phyloP scores from a whole-genome alignment of 2,888 invertebrate genomes.

The Drosophila peninsularis region DNA sequence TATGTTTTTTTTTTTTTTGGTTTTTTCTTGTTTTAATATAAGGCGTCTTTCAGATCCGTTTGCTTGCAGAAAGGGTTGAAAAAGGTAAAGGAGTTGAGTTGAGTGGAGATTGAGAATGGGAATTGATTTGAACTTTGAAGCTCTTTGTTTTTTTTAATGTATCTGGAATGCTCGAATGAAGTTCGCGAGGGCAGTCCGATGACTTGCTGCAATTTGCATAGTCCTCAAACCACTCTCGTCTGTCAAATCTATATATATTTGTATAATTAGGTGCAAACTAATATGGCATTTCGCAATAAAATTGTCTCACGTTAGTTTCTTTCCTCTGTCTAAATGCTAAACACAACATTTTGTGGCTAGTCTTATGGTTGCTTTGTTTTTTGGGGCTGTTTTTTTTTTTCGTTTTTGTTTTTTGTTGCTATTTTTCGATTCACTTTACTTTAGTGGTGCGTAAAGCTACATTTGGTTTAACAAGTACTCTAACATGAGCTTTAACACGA shows the following conservation, averaged over 20 bases:
- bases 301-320: conserved; percentile 5
- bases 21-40: conserved; percentile 33
- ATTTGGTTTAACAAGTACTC: conserved; percentile 4
- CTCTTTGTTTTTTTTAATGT: conserved; percentile 3
- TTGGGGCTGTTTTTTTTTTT: conserved; percentile 4
- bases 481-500: conserved; percentile 18
- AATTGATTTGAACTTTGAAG: neutral
- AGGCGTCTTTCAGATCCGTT: conserved; percentile 57
- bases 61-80: conserved; percentile 26
- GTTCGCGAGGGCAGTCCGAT: neutral
- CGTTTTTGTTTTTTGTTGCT: conserved; percentile 3
- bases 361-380: conserved; percentile 50
- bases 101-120: neutral
- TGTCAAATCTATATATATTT: neutral
- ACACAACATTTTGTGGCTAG: conserved; percentile 67
- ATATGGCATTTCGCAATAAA: conserved; percentile 3
- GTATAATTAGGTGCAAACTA: conserved; percentile 6
- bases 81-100: conserved; percentile 1
- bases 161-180: conserved; percentile 30
- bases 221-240: neutral
- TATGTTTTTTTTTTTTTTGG: conserved; percentile 4
- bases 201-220: neutral
- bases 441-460: neutral
- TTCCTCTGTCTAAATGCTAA: conserved; percentile 53
- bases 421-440: neutral